A percentile compares a stretch with the other conserved stretches of the same genome.
phyloP scores from a whole-genome alignment of 2,888 invertebrate genomes.

The Lepidonotus clava region DNA sequence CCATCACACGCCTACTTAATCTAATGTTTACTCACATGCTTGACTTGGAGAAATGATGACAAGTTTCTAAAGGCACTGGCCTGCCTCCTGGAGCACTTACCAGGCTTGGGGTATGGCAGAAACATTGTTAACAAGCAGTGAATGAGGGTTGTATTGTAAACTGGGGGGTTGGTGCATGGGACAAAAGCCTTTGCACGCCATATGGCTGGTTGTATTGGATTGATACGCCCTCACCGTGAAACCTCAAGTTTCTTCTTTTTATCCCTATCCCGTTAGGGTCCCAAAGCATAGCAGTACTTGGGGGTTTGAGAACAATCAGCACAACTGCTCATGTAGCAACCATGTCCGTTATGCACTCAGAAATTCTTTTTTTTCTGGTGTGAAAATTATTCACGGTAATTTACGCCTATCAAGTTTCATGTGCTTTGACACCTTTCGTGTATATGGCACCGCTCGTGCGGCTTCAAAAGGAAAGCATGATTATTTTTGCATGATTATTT shows the following conservation, averaged over 20 bases:
- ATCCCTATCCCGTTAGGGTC: background rate
- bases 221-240: background rate
- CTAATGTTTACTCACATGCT: slow-evolving; percentile 12
- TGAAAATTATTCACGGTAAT: too few relatives aligned
- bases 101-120: background rate
- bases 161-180: background rate
- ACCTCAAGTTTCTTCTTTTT: background rate
- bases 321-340: too few relatives aligned
- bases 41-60: slow-evolving; percentile 10
- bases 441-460: too few relatives aligned
- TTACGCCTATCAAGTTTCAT: too few relatives aligned
- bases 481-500: too few relatives aligned
- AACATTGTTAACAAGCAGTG: slow-evolving; percentile 2
- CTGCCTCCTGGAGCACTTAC: background rate
- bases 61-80: background rate
- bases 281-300: background rate
- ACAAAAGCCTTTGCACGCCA: background rate
- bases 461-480: too few relatives aligned
- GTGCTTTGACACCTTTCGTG: too few relatives aligned
- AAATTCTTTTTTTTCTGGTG: too few relatives aligned
- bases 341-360: too few relatives aligned
- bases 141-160: background rate
- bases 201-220: background rate
- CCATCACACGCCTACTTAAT: background rate
- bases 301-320: too few relatives aligned